Conservation (phyloP, 2,888 invertebrate species). For the Cataglyphis altisquamis region DNA sequence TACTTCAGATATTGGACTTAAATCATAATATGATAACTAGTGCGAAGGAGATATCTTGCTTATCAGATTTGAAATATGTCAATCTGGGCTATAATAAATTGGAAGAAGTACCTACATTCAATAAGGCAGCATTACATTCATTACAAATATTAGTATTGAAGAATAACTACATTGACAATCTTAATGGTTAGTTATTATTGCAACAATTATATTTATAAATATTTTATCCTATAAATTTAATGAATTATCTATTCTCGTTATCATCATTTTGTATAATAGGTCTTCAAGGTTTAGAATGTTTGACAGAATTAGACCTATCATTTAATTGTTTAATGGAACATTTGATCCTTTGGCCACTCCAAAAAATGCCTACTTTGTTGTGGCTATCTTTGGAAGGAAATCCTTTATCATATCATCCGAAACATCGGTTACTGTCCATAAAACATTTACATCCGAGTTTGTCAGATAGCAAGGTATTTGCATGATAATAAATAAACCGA, state of each 20-base stretch:
- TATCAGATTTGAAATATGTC: conserved; percentile 89
- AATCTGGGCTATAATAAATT: conserved; percentile 90
- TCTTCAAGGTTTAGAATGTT: conserved; percentile 87
- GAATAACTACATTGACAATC: conserved; percentile 90
- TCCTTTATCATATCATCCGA: conserved; percentile 89
- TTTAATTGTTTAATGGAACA: conserved; percentile 90
- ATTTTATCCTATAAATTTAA: neutral
- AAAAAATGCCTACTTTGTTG: conserved; percentile 87
- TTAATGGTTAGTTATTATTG: conserved; percentile 85
- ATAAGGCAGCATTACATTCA: conserved; percentile 87
- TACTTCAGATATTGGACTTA: conserved; percentile 89
- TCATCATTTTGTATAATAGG: conserved; percentile 76
- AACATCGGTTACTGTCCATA: conserved; percentile 88
- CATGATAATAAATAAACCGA: neutral
- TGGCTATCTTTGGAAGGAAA: conserved; percentile 89
- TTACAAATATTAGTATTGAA: conserved; percentile 88
- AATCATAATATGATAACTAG: conserved; percentile 89
- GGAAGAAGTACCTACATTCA: conserved; percentile 88
- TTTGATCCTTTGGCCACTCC: conserved; percentile 87
- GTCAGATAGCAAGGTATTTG: conserved; percentile 86
- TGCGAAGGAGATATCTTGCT: conserved; percentile 87
- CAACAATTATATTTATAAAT: neutral
- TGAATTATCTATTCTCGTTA: conserved; percentile 14
- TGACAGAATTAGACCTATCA: conserved; percentile 89
- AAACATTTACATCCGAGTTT: conserved; percentile 88